phyloP scores from a whole-genome alignment of 2,113 vertebrate genomes.

The Benthochromis sp. region DNA sequence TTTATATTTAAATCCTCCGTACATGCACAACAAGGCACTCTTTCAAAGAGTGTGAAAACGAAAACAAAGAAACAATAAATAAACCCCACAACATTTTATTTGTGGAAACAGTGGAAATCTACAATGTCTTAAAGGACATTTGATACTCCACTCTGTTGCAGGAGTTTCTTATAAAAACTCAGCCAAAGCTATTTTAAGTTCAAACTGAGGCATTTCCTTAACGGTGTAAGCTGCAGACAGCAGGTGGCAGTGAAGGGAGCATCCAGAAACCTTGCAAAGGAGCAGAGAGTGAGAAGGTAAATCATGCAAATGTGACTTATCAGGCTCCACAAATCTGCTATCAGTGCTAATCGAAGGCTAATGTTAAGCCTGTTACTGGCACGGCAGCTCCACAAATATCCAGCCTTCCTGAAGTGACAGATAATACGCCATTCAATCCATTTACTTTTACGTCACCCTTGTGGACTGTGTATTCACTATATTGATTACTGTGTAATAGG shows the following conservation, averaged over 20 bases:
- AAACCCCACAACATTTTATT: neutral
- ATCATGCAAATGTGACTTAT: neutral
- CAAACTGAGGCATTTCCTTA: neutral
- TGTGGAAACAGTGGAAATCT: rapidly evolving
- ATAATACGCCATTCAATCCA: neutral
- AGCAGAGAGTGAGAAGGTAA: neutral
- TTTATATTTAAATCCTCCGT: neutral
- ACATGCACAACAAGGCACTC: neutral
- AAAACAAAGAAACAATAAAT: neutral
- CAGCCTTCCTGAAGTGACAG: neutral
- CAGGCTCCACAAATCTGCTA: neutral
- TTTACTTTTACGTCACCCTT: neutral
- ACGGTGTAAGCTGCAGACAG: neutral
- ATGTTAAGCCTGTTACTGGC: constrained; percentile 15
- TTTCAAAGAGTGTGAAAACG: neutral
- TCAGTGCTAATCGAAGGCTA: neutral
- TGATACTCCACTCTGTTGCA: neutral
- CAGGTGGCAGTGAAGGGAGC: constrained; percentile 14
- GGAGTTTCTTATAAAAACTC: neutral
- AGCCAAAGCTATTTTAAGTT: neutral
- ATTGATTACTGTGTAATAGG: neutral
- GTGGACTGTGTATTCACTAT: neutral
- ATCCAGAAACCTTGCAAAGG: neutral
- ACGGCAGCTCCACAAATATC: constrained; percentile 9
- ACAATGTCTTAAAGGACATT: neutral